phyloP scores from a whole-genome alignment of 2,888 invertebrate genomes.

The Parnassius mnemosyne region DNA sequence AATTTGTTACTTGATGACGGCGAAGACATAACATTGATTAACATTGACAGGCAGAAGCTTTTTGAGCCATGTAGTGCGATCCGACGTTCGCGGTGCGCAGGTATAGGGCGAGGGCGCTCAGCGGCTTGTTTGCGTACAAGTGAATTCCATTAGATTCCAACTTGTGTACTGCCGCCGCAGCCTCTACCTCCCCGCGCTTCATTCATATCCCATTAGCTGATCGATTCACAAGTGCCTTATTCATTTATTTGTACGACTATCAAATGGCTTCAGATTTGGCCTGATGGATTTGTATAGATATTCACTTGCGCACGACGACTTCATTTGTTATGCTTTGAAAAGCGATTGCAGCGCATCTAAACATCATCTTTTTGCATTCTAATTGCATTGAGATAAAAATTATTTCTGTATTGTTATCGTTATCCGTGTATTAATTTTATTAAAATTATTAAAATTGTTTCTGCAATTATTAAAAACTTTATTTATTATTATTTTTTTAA shows the following conservation, averaged over 20 bases:
- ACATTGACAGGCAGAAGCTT: slow-evolving; percentile 33
- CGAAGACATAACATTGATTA: slow-evolving; percentile 35
- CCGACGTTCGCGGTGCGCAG: slow-evolving; percentile 29
- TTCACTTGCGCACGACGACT: background rate
- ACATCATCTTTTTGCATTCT: too few relatives aligned
- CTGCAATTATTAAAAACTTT: too few relatives aligned
- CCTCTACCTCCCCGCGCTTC: slow-evolving; percentile 63
- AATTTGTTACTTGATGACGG: slow-evolving; percentile 1
- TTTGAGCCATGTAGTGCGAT: slow-evolving; percentile 38
- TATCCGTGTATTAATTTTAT: too few relatives aligned
- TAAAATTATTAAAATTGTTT: too few relatives aligned
- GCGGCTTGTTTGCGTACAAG: slow-evolving; percentile 79
- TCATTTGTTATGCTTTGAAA: too few relatives aligned
- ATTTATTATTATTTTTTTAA: too few relatives aligned
- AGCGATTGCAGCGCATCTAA: too few relatives aligned
- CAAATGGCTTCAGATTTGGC: slow-evolving; percentile 20
- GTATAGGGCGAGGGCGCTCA: slow-evolving; percentile 52
- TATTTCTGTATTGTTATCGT: too few relatives aligned
- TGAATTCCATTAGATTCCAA: slow-evolving; percentile 77
- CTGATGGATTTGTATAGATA: slow-evolving; percentile 12
- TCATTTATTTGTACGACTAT: slow-evolving; percentile 49
- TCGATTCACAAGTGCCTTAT: slow-evolving; percentile 72
- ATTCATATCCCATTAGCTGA: slow-evolving; percentile 79
- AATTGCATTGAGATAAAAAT: too few relatives aligned
- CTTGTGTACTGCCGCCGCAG: slow-evolving; percentile 67